phyloP scores from a whole-genome alignment of 1,140 invertebrate species.

The Dinoponera quadriceps region DNA sequence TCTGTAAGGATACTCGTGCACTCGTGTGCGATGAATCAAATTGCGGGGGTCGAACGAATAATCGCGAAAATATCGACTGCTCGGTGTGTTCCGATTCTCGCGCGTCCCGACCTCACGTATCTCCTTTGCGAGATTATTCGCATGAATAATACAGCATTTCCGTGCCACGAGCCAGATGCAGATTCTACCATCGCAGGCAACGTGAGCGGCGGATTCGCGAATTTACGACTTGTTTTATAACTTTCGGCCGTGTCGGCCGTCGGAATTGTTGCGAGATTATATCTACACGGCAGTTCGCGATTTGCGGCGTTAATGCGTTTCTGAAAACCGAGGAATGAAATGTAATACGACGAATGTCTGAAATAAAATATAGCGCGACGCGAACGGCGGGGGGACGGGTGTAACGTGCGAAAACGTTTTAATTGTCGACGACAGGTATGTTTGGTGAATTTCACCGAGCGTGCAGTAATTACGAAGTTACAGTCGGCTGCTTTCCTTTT shows the following conservation, averaged over 20 bases:
- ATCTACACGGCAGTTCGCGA: neutral
- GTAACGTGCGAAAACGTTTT: neutral
- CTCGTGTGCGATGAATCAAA: conserved; percentile 46
- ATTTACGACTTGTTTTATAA: conserved; percentile 55
- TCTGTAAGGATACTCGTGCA: conserved; percentile 20
- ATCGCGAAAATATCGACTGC: conserved; percentile 43
- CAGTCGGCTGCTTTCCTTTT: too few species aligned
- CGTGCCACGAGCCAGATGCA: conserved; percentile 38
- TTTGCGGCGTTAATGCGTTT: neutral
- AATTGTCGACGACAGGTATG: neutral
- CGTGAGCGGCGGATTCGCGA: conserved; percentile 17
- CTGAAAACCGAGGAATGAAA: neutral
- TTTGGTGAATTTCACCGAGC: neutral
- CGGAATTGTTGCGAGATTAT: conserved; percentile 38
- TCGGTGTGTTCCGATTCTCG: neutral
- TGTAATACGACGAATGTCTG: neutral
- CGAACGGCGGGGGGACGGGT: neutral
- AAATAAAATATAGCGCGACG: conserved; percentile 3
- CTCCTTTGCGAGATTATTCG: conserved; percentile 52
- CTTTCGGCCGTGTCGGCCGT: conserved; percentile 19
- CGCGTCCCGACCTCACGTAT: conserved; percentile 16
- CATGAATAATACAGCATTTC: conserved; percentile 52
- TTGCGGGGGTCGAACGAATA: conserved; percentile 40
- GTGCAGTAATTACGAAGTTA: neutral
- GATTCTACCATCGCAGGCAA: conserved; percentile 6